Base-by-base conservation (phyloP, 2,113 vertebrate species). In the Microtus montanus region DNA sequence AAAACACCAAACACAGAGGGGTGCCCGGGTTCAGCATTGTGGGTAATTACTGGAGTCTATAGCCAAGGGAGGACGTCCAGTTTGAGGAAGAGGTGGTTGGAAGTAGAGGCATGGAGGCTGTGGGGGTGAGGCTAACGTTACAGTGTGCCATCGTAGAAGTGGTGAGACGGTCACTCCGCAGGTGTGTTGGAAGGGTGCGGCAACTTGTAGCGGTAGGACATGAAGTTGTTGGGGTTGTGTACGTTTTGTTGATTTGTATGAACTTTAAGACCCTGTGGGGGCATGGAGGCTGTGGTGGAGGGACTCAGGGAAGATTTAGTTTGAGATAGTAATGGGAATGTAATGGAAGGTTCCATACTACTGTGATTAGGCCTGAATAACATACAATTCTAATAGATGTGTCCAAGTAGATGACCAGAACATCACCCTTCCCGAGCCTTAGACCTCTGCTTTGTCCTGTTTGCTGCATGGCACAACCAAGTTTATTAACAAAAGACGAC, bases 121-220 rank as follows among this genome's bases (percentile, higher is more conserved):
- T 30, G 14, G 13, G 28, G 13, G 54, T 44, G 80, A 7, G 28
- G 82, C 26, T 64, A 10, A n/a, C n/a, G 28, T 1, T 28, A 6
- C 11, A 3, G 49, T 44, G 17, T 26, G 44, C 19, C 30, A 3
- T 38, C 61, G 10, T 68, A 4, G 2, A n/a, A 0, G 0, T 9
- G 13, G 7, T 30, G 9, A 47, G 15, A 6, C 14, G 19, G 26
- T 75, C 61, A 47, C 14, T 28, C 4, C 66, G 3, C 7, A 17
- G 14, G 71, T 20, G 12, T 5, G 2, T 64, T 66, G 66, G 33
- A 73, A 91, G 52, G 52, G 4, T 15, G 58, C 54, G 1, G 0
- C 13, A 15, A 9, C 3, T 17, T 83, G 49, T 22, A 78, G 1
- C 10, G 6, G 12, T 12, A 61, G 68, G 49, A 33, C 11, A 44